Percentiles rank a stretch among this genome's conserved stretches.
phyloP scores from a whole-genome alignment of 2,113 vertebrate species.

The Diphyllodes magnificus region DNA sequence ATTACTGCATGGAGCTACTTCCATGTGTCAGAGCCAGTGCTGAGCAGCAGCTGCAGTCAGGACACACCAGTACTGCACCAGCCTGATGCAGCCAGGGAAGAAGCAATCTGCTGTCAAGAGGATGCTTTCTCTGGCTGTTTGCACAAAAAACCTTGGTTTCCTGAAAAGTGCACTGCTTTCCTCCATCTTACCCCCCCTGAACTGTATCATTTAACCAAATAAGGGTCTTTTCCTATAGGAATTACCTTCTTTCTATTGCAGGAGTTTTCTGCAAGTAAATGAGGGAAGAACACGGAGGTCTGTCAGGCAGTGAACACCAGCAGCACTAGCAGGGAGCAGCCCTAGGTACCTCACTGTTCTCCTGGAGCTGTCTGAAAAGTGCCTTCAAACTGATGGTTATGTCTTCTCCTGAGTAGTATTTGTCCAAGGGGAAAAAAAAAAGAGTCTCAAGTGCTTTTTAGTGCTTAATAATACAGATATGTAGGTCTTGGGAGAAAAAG shows the following conservation, averaged over 20 bases:
- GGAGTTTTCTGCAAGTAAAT: background rate
- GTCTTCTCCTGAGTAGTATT: background rate
- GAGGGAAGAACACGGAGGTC: background rate
- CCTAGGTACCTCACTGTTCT: background rate
- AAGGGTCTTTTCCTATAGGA: background rate
- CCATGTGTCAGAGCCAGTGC: background rate
- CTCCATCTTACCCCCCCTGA: rapidly evolving
- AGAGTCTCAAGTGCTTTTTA: background rate
- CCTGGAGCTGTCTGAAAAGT: background rate
- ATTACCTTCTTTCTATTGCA: background rate
- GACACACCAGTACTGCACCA: background rate
- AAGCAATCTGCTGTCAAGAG: background rate
- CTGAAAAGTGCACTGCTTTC: background rate
- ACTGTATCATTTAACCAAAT: background rate
- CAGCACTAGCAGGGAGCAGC: background rate
- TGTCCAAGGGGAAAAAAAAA: background rate
- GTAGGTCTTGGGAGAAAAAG: background rate
- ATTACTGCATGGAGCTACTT: background rate
- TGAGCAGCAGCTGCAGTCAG: background rate
- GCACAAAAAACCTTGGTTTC: background rate
- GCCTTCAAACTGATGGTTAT: background rate
- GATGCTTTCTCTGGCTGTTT: background rate
- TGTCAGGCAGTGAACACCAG: background rate
- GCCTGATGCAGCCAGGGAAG: background rate
- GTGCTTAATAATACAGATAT: background rate